Percentiles rank a stretch among this genome's conserved stretches.
phyloP scores from a whole-genome alignment of 2,888 invertebrate species.

The Spodoptera exigua region DNA sequence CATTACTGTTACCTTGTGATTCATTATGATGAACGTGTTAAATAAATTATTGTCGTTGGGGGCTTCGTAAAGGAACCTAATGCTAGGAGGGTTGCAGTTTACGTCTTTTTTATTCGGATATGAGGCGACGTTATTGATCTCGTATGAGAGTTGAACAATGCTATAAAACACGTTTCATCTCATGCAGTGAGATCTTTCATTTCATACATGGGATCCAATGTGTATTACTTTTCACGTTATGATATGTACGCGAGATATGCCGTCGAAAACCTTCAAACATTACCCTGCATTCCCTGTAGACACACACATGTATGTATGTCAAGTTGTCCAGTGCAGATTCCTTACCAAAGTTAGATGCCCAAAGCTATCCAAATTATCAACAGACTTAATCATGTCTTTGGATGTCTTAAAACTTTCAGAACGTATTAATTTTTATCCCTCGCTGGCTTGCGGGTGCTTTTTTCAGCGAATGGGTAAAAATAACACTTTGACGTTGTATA shows the following conservation, averaged over 20 bases:
- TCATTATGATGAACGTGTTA: slow-evolving; percentile 25
- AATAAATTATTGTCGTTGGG: slow-evolving; percentile 33
- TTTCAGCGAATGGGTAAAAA: slow-evolving; percentile 52
- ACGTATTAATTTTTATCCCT: slow-evolving; percentile 28
- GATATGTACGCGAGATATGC: slow-evolving; percentile 5
- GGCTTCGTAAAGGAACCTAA: slow-evolving; percentile 11
- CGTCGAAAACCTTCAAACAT: no score
- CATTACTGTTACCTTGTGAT: slow-evolving; percentile 45
- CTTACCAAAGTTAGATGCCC: slow-evolving; percentile 71
- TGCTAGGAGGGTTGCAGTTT: slow-evolving; percentile 18
- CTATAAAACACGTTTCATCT: slow-evolving; percentile 30
- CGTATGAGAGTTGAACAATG: slow-evolving; percentile 43
- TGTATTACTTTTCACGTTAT: slow-evolving; percentile 32
- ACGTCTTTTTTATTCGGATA: slow-evolving; percentile 39
- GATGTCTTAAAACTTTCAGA: slow-evolving; percentile 19
- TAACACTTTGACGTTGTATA: slow-evolving; percentile 48
- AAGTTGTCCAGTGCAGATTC: slow-evolving; percentile 79
- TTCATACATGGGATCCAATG: slow-evolving; percentile 15
- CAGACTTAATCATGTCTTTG: slow-evolving; percentile 29
- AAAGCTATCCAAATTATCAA: slow-evolving; percentile 60
- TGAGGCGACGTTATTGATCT: slow-evolving; percentile 49
- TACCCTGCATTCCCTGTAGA: no score
- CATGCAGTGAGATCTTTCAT: slow-evolving; percentile 24
- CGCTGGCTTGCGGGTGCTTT: no score
- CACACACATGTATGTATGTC: no score